Evolutionary conservation across 2,888 invertebrate genomes (phyloP).

Genomic region (Gymnoscelis rufifasciata): DNA sequence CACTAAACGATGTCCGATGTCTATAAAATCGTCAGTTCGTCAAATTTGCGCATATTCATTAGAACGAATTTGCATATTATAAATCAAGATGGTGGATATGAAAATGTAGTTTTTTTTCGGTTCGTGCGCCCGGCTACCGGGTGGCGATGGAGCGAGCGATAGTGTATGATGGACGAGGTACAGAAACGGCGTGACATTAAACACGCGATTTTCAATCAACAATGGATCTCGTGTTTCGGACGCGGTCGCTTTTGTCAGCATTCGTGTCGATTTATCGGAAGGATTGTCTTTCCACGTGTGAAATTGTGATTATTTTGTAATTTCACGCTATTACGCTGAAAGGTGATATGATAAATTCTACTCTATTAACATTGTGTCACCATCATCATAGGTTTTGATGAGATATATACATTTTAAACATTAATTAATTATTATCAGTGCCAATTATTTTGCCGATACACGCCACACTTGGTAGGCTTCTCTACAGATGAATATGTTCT

Average conservation of each 20-base stretch:
- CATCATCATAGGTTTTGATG: no score
- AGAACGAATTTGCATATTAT: slow-evolving; percentile 23
- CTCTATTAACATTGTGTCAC: no score
- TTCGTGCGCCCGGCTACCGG: slow-evolving; percentile 17
- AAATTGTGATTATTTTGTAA: no score
- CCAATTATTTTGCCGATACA: no score
- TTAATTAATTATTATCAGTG: no score
- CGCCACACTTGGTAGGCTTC: no score
- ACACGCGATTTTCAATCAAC: slow-evolving; percentile 20
- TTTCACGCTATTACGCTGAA: no score
- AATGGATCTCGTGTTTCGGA: slow-evolving; percentile 15
- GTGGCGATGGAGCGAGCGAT: slow-evolving; percentile 9
- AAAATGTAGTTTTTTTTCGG: slow-evolving; percentile 5
- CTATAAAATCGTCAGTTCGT: slow-evolving; percentile 32
- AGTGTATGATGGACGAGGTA: slow-evolving; percentile 18
- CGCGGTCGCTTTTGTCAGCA: slow-evolving; percentile 17
- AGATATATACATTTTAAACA: no score
- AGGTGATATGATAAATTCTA: no score
- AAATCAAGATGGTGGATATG: slow-evolving; percentile 20
- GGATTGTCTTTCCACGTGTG: slow-evolving; percentile 10
- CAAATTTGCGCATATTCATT: slow-evolving; percentile 28
- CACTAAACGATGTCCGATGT: slow-evolving; percentile 29
- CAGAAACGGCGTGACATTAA: slow-evolving; percentile 20
- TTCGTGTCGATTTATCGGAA: slow-evolving; percentile 11
- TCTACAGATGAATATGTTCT: no score